Base-by-base conservation (phyloP, 2,888 invertebrate species). In the Belgica antarctica region DNA sequence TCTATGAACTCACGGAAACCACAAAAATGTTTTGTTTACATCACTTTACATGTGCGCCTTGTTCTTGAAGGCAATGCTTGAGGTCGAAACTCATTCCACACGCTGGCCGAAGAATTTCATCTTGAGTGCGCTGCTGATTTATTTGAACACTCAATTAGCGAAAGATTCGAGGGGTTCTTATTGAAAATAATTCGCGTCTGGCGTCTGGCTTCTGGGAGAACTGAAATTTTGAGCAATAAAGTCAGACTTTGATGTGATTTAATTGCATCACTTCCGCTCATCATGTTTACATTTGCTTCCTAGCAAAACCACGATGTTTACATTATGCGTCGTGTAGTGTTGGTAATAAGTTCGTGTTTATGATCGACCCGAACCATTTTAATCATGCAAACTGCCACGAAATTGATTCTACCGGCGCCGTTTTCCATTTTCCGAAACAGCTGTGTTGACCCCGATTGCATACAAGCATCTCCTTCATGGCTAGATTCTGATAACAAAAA, bases 321-420 rank as follows among this genome's bases (percentile, higher is more conserved):
- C 41, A 41, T 41, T 41, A 2, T 15, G 41, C 41, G n/a, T 31
- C 5, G 31, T 10, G 12, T n/a, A n/a, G 41, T 41, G n/a, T 41
- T 52, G 52, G 52, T 17, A 52, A 22, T 22, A n/a, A 4, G 52
- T 22, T 12, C 19, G 4, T 52, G 52, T 17, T 52, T 52, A 52
- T 2, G 22, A 15, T 52, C 52, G 52, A 17, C n/a, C n/a, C 22
- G 22, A 22, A n/a, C 17, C 8, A 52, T 52, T 17, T 5, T 52
- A 52, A 52, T 52, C 52, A 52, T 52, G 52, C 3, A 52, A 52
- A n/a, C n/a, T n/a, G n/a, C n/a, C n/a, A n/a, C n/a, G n/a, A n/a
- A n/a, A 52, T 52, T 52, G 52, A 17, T 52, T 22, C 22, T 8
- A 52, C 22, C 22, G 22, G 52, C 52, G 52, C 52, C 52, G 5